These are phyloP conservation scores for Elaphurus davidianus DNA, from an alignment of 2,113 vertebrate genomes.

Conservation along the genomic window DNA sequence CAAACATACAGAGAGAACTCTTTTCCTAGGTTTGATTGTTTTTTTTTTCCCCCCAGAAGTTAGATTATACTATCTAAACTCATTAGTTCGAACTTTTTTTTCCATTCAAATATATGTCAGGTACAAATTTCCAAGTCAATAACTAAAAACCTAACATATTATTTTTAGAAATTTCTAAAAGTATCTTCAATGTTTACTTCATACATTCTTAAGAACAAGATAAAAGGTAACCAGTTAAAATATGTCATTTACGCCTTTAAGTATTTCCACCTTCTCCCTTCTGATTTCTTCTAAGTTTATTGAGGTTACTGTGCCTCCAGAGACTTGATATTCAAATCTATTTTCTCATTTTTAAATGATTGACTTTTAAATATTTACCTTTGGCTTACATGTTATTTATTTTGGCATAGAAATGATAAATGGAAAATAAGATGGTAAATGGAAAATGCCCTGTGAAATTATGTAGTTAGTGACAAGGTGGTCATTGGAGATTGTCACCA, in stretches of 20 bases:
- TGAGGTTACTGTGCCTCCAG: not conserved
- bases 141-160: not conserved
- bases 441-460: not conserved
- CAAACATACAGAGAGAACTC: not conserved
- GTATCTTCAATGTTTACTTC: not conserved
- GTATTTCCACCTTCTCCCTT: not conserved
- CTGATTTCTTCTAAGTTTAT: not conserved
- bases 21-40: not conserved
- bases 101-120: not conserved
- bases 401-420: not conserved
- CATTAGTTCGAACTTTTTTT: not conserved
- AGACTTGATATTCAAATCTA: not conserved
- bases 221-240: not conserved
- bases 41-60: not conserved
- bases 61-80: not conserved
- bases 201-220: not conserved
- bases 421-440: not conserved
- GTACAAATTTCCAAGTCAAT: not conserved
- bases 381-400: not conserved
- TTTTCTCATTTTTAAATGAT: not conserved
- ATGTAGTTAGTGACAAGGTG: not conserved
- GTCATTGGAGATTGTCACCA: not conserved
- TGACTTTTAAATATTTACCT: not conserved
- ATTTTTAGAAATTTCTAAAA: conserved; percentile 9
- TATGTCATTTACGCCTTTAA: not conserved